Conservation (phyloP, 2,113 vertebrate species). For the Ploceus nigricollis region DNA sequence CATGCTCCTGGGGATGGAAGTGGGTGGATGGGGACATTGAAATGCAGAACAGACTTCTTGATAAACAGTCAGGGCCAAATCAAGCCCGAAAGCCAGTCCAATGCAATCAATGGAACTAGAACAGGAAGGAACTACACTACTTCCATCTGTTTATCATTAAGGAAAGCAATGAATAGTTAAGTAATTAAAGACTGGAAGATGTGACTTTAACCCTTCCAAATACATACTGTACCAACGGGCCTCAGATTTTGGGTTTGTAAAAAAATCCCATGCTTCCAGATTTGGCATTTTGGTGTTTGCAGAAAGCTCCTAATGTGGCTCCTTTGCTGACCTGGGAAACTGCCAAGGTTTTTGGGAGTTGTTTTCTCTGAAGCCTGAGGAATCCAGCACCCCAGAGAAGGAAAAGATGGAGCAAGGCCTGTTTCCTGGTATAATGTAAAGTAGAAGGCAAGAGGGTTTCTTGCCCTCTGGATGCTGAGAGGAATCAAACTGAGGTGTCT, state of each 20-base stretch:
- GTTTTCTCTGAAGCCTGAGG: not conserved
- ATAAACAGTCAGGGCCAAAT: conserved; percentile 36
- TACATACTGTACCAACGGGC: not conserved
- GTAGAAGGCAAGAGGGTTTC: not conserved
- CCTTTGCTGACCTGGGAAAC: not conserved
- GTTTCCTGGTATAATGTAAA: not conserved
- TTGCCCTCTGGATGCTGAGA: not conserved
- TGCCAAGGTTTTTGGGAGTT: not conserved
- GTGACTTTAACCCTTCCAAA: conserved; percentile 37
- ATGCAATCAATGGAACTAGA: conserved; percentile 38
- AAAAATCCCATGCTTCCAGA: not conserved
- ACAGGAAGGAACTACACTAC: conserved; percentile 54
- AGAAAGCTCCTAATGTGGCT: not conserved
- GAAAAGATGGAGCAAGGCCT: not conserved
- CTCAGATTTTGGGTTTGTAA: not conserved
- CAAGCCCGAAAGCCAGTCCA: conserved; percentile 35
- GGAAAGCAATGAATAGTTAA: conserved; percentile 48
- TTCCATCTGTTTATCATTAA: conserved; percentile 58
- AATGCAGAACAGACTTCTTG: conserved; percentile 35
- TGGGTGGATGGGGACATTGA: conserved; percentile 24
- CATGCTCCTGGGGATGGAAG: not conserved
- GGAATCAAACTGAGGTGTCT: not conserved
- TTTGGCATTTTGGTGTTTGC: not conserved
- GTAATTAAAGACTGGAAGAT: conserved; percentile 36
- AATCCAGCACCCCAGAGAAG: not conserved